phyloP scores from a whole-genome alignment of 2,113 vertebrate species.

The Mus musculus region GRCm39 chr16:76424001-76424500 shows the following conservation, averaged over 20 bases:
- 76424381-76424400: background rate
- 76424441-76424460: background rate
- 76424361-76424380: background rate
- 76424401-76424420: background rate
- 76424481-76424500: background rate
- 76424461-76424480: background rate
- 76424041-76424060: slow-evolving; percentile 50
- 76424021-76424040: background rate
- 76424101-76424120: background rate
- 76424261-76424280: background rate
- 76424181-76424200: background rate
- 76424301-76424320: background rate
- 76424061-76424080: background rate
- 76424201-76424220: background rate
- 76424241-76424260: background rate
- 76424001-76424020: slow-evolving; percentile 2
- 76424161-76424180: background rate
- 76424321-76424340: background rate
- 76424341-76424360: background rate
- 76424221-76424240: background rate
- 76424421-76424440: background rate
- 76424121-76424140: background rate
- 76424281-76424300: background rate
- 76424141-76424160: background rate
- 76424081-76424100: background rate